These are phyloP conservation scores for Cordilura impudica DNA, from an alignment of 2,888 invertebrate species.

Conservation along the genomic window DNA sequence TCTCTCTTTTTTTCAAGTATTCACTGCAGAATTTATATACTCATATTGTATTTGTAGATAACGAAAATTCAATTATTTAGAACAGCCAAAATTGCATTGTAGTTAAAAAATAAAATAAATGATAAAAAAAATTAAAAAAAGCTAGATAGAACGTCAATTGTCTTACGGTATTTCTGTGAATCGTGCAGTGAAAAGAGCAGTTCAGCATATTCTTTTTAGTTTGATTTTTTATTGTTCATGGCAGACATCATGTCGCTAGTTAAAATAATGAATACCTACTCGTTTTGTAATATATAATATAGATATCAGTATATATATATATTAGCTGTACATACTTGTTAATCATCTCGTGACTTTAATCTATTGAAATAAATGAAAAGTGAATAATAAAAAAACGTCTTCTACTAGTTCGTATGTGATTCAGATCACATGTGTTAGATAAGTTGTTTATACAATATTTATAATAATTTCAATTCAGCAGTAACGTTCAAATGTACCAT, in stretches of 20 bases:
- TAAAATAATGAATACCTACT: neutral
- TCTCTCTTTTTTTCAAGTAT: neutral
- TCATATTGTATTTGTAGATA: neutral
- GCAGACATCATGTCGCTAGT: slow-evolving; percentile 59
- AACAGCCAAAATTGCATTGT: neutral
- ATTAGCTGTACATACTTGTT: slow-evolving; percentile 3
- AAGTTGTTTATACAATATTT: neutral
- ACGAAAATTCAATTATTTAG: neutral
- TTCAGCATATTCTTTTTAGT: neutral
- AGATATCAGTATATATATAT: neutral
- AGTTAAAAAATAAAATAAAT: neutral
- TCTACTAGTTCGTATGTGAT: slow-evolving; percentile 27
- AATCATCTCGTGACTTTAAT: slow-evolving; percentile 61
- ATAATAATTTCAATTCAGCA: neutral
- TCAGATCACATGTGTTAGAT: neutral
- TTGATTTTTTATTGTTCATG: slow-evolving; percentile 26
- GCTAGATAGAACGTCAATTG: neutral
- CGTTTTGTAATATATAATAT: neutral
- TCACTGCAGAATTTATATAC: neutral
- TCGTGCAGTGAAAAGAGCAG: neutral
- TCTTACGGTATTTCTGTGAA: neutral
- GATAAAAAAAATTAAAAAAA: neutral
- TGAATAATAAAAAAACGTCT: slow-evolving; percentile 38
- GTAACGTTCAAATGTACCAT: slow-evolving; percentile 2
- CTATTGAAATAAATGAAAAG: slow-evolving; percentile 46